Percentiles rank a stretch among this genome's conserved stretches.
These are phyloP conservation scores for Coracias cyanogaster DNA, from an alignment of 2,797 vertebrate genomes.

Conservation along the genomic window DNA sequence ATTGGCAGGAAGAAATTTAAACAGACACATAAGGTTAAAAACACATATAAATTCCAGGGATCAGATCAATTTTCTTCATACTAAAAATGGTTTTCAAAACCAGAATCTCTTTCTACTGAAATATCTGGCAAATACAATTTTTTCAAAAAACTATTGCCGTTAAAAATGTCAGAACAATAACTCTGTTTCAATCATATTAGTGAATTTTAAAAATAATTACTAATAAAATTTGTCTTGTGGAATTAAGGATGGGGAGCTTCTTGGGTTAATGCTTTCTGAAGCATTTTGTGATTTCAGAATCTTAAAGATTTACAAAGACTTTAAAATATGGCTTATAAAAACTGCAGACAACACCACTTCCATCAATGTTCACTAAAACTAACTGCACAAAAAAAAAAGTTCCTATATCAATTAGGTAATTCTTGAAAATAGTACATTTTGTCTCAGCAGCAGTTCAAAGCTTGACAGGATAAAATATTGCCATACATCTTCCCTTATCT, in stretches of 20 bases:
- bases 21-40: neutral
- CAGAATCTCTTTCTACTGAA: neutral
- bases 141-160: neutral
- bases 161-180: neutral
- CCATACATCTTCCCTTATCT: neutral
- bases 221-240: neutral
- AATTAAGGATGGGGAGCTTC: neutral
- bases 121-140: neutral
- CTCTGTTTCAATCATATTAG: neutral
- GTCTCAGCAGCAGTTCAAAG: neutral
- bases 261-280: neutral
- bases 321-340: neutral
- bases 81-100: neutral
- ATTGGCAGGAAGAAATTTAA: neutral
- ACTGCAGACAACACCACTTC: neutral
- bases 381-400: neutral
- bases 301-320: neutral
- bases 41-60: neutral
- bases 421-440: neutral
- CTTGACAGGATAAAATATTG: slow-evolving; percentile 14
- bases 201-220: neutral
- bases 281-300: neutral
- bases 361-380: neutral
- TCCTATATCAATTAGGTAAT: neutral
- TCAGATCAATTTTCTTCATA: neutral